These are phyloP conservation scores for Argyra leucocephala DNA, from an alignment of 2,888 invertebrate species.

Conservation along the genomic window DNA sequence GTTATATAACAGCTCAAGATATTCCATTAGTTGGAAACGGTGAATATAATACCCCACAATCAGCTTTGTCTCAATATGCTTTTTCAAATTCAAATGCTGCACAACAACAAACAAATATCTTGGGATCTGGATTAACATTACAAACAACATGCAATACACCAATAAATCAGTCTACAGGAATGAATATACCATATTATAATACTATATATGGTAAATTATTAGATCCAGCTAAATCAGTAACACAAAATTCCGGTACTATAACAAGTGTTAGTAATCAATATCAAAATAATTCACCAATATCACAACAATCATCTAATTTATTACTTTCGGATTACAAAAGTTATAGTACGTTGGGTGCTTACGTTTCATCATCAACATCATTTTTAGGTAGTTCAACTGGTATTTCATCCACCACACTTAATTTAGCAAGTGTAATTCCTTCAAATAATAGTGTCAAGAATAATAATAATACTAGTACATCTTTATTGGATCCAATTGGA, in stretches of 20 bases:
- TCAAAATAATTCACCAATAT: slow-evolving; percentile 7
- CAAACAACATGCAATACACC: slow-evolving; percentile 17
- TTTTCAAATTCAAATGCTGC: neutral
- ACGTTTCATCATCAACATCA: slow-evolving; percentile 26
- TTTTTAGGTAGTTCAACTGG: slow-evolving; percentile 23
- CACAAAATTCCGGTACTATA: too few relatives aligned
- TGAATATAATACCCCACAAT: neutral
- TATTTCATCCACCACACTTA: neutral
- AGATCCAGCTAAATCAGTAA: slow-evolving; percentile 38
- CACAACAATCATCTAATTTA: slow-evolving; percentile 24
- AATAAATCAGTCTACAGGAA: slow-evolving; percentile 13
- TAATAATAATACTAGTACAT: slow-evolving; percentile 11
- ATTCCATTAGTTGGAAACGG: neutral
- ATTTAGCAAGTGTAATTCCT: slow-evolving; percentile 8
- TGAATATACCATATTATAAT: slow-evolving; percentile 37
- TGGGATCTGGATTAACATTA: slow-evolving; percentile 15
- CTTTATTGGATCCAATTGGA: slow-evolving; percentile 21
- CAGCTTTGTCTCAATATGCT: neutral
- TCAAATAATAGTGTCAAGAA: slow-evolving; percentile 12
- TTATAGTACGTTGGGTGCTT: slow-evolving; percentile 29
- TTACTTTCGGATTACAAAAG: slow-evolving; percentile 36
- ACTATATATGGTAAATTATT: slow-evolving; percentile 46
- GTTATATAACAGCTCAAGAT: neutral
- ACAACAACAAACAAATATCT: neutral
- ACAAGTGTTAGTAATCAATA: neutral